Evolutionary conservation across 2,113 vertebrate species (phyloP).

Genomic region (Sapajus apella): DNA sequence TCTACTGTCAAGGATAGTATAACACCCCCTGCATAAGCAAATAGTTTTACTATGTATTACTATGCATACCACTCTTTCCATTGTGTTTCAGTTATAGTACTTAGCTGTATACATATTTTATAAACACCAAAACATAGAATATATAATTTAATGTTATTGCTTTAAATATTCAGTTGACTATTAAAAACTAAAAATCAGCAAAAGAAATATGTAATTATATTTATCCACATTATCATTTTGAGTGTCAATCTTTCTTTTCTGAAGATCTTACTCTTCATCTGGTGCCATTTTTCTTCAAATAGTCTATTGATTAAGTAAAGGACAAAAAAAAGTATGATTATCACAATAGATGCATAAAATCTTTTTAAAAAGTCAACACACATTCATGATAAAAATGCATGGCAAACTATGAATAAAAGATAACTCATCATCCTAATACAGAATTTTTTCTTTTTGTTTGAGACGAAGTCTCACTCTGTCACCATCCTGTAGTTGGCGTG

Average conservation of each 20-base stretch:
- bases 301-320: background rate
- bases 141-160: background rate
- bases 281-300: background rate
- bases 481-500: too few species aligned
- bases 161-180: background rate
- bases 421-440: background rate
- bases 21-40: background rate
- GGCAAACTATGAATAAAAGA: background rate
- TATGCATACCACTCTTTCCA: background rate
- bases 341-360: background rate
- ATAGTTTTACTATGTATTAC: background rate
- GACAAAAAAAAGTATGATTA: background rate
- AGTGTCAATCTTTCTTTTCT: background rate
- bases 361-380: background rate
- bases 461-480: too few species aligned
- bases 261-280: background rate
- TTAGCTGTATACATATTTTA: background rate
- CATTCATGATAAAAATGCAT: background rate
- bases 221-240: background rate
- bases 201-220: background rate
- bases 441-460: too few species aligned
- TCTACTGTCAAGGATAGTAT: background rate
- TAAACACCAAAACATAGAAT: background rate
- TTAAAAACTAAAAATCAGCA: background rate
- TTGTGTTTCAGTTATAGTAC: background rate